Conservation (phyloP, 2,888 invertebrate genomes). For the Actias luna region DNA sequence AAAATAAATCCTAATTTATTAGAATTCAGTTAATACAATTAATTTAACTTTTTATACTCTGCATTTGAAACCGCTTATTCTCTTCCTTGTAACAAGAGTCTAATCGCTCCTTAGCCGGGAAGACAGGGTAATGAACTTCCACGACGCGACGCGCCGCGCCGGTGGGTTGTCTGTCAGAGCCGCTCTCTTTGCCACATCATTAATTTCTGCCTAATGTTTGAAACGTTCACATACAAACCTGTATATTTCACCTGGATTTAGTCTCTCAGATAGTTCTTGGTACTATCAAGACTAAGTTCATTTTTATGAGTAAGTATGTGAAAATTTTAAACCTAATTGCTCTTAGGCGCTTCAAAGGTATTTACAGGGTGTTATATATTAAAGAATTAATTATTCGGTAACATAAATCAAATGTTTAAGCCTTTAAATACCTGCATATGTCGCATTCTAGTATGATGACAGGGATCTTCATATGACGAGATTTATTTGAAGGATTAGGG, state of each 20-base stretch:
- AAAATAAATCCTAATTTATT: too few relatives aligned
- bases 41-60: not conserved
- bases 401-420: too few relatives aligned
- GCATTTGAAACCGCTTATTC: not conserved
- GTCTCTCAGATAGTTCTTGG: not conserved
- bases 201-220: slow-evolving; percentile 71
- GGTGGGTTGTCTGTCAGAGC: slow-evolving; percentile 57
- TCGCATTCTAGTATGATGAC: too few relatives aligned
- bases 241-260: not conserved
- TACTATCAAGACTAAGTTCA: not conserved
- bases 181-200: slow-evolving; percentile 63
- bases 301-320: too few relatives aligned
- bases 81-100: not conserved
- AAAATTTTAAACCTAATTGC: too few relatives aligned
- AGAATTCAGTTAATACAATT: too few relatives aligned
- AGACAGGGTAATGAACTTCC: slow-evolving; percentile 54
- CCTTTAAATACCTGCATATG: too few relatives aligned
- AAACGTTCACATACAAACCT: slow-evolving; percentile 47
- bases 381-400: too few relatives aligned
- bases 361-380: too few relatives aligned
- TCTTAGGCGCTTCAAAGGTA: too few relatives aligned
- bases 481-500: too few relatives aligned
- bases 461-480: too few relatives aligned
- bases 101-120: slow-evolving; percentile 31
- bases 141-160: slow-evolving; percentile 35